These are phyloP conservation scores for Astreopora myriophthalma DNA, from an alignment of 64 coral and sea anemone genomes.

Conservation along the genomic window DNA sequence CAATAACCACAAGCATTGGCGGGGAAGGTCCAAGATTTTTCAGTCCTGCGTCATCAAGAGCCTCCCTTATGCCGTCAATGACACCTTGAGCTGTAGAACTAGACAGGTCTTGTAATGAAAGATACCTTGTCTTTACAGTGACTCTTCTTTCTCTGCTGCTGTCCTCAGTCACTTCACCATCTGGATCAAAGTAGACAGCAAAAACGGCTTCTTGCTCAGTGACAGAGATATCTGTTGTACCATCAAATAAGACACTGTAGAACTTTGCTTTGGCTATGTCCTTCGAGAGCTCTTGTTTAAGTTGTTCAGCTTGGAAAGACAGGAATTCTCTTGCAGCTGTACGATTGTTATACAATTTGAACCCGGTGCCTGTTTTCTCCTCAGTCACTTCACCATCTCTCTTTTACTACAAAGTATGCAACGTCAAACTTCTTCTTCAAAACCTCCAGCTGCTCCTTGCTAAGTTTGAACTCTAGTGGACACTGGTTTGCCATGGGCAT, in stretches of 20 bases:
- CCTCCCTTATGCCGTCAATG: background rate
- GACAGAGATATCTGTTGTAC: background rate
- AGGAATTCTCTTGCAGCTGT: conserved; percentile 55
- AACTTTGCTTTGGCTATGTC: conserved; percentile 61
- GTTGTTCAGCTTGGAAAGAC: conserved; percentile 37
- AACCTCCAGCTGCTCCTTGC: background rate
- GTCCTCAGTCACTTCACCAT: background rate
- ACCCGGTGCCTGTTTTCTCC: conserved; percentile 53
- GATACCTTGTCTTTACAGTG: background rate
- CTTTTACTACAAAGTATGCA: conserved; percentile 63
- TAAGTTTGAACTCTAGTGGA: background rate
- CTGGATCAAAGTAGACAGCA: conserved; percentile 65
- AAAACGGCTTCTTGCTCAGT: conserved; percentile 49
- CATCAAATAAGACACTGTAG: conserved; percentile 60
- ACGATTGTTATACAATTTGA: background rate
- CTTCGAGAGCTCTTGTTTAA: conserved; percentile 13
- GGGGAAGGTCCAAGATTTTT: background rate
- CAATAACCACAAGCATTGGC: conserved; percentile 27
- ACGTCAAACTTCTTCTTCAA: conserved; percentile 6
- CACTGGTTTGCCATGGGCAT: background rate
- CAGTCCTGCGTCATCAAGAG: conserved; percentile 13
- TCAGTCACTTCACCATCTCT: conserved; percentile 63
- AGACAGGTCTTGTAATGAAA: background rate
- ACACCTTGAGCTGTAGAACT: conserved; percentile 30
- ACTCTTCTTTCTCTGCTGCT: conserved; percentile 31